Percentiles rank a stretch among this genome's conserved stretches.
Evolutionary conservation across 1,140 invertebrate genomes (phyloP).

Genomic region (Cydia pomonella): DNA sequence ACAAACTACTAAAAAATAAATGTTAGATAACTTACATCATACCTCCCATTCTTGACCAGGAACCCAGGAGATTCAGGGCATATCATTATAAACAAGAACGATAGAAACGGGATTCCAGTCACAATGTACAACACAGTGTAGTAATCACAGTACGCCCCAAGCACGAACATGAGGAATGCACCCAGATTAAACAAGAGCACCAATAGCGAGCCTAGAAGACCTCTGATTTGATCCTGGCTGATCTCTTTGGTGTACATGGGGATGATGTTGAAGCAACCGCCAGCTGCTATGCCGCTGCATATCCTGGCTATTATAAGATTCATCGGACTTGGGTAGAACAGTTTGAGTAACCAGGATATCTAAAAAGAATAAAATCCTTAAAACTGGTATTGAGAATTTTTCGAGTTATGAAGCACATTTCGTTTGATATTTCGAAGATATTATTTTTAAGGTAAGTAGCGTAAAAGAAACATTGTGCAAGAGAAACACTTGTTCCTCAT

Average conservation of each 20-base stretch:
- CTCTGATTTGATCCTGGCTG: constrained; percentile 55
- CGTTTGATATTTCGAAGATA: no score
- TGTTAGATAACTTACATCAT: constrained; percentile 38
- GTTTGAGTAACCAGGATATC: constrained; percentile 36
- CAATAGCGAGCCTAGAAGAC: constrained; percentile 74
- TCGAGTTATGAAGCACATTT: not conserved
- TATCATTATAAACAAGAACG: constrained; percentile 41
- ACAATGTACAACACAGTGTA: constrained; percentile 38
- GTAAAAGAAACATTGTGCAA: no score
- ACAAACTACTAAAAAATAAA: no score
- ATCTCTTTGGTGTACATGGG: constrained; percentile 64
- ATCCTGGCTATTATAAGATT: constrained; percentile 38
- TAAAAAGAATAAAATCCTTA: not conserved
- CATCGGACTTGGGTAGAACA: constrained; percentile 18
- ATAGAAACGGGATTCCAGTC: constrained; percentile 37
- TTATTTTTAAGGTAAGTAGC: no score
- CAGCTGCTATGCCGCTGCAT: constrained; percentile 35
- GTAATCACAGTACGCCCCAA: constrained; percentile 79
- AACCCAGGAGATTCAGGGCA: constrained; percentile 49
- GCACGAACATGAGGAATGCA: constrained; percentile 79
- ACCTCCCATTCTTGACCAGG: constrained; percentile 43
- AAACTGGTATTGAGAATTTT: not conserved
- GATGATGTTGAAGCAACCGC: constrained; percentile 38
- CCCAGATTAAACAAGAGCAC: constrained; percentile 81
- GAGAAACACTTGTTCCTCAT: no score